Evolutionary conservation across 2,888 invertebrate species (phyloP).

Genomic region (Lysandra coridon): DNA sequence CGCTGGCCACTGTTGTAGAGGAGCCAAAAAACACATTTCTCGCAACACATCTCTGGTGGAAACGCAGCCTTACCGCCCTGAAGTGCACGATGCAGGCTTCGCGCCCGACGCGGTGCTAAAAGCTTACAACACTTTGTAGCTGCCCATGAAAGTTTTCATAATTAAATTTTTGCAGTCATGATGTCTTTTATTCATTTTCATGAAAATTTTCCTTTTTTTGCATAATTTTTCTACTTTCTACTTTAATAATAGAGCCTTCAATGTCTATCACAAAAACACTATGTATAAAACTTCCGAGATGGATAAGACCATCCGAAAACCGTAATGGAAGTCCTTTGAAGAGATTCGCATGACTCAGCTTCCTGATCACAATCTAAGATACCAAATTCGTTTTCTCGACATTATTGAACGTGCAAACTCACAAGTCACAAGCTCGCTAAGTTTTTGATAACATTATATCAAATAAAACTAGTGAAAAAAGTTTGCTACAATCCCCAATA

Average conservation of each 20-base stretch:
- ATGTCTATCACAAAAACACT: neutral
- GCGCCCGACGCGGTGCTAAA: no score
- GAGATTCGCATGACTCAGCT: conserved; percentile 2
- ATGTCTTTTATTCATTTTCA: no score
- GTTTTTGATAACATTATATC: neutral
- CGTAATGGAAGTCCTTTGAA: neutral
- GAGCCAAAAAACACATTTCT: no score
- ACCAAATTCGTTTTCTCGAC: neutral
- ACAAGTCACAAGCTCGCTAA: neutral
- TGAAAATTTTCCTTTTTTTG: no score
- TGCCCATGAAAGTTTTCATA: neutral
- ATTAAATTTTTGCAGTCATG: no score
- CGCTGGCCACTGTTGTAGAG: no score
- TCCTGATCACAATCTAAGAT: neutral
- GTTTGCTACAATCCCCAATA: neutral
- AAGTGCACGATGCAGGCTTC: neutral
- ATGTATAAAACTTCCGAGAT: neutral
- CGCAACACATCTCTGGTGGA: no score
- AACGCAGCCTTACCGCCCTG: neutral
- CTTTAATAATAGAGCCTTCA: neutral
- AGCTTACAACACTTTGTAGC: neutral
- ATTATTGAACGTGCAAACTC: neutral
- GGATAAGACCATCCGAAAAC: neutral
- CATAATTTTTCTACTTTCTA: no score
- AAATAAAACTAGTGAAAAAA: neutral